Base-by-base conservation (phyloP, 2,113 vertebrate species). In the Apodemus sylvaticus region DNA sequence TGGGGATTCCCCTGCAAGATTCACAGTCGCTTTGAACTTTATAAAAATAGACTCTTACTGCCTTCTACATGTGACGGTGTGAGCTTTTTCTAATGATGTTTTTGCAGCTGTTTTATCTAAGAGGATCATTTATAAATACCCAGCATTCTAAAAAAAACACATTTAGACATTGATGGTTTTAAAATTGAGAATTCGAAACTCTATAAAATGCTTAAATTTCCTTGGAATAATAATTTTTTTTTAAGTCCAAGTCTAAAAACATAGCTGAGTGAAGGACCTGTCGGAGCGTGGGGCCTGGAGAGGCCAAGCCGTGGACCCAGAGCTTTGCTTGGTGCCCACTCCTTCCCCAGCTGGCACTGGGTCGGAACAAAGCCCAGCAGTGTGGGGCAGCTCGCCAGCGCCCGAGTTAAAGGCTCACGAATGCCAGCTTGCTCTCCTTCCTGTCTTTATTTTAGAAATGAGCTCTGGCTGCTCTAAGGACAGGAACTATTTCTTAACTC, bases 11-110 rank as follows among this genome's bases (percentile, higher is more conserved):
- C n/a, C 93, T 62, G 4, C 42, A 82, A 91, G 79, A 96, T 73
- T 94, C 62, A 91, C 70, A 36, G 19, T 94, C 92, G 45, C 96
- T 96, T 90, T 96, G 91, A 96, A 97, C 83, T 96, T 96, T 60
- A 90, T 90, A 93, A 96, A 97, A 91, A 94, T 91, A 94, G 91
- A 85, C 73, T 51, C 91, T 89, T 62, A 34, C 76, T 93, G 66
- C 68, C 60, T 90, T 90, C 91, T 88, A 64, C 58, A 17, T 91
- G 71, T 94, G 93, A 96, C 17, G 73, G 7, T 76, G 74, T 73
- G 64, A 90, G 74, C n/a, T 93, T 94, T 95, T 58, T 79, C 51
- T 31, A 42, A 93, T 94, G 79, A 91, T 96, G 91, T 96, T 96
- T 95, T 96, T 64, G 64, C 81, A 96, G 85, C 93, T 95, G 92